phyloP scores from a whole-genome alignment of 2,888 invertebrate genomes.

The Drosophila mimica region DNA sequence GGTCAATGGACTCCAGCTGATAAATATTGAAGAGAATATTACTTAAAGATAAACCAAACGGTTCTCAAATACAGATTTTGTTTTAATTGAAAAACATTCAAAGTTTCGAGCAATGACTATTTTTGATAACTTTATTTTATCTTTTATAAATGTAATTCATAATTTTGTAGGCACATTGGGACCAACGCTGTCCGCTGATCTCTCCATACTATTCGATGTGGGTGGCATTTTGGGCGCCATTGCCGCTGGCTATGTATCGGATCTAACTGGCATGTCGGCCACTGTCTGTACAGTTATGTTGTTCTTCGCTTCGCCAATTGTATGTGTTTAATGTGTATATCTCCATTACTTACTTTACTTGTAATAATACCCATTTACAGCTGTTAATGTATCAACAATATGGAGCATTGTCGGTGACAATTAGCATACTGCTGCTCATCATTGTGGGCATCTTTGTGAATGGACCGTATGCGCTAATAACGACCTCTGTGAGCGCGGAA shows the following conservation, averaged over 20 bases:
- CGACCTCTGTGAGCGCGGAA: conserved; percentile 98
- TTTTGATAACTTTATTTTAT: background rate
- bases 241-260: conserved; percentile 93
- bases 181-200: conserved; percentile 89
- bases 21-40: background rate
- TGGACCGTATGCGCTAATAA: conserved; percentile 98
- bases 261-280: conserved; percentile 93
- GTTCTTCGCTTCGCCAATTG: conserved; percentile 92
- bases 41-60: background rate
- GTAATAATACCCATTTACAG: conserved; percentile 85
- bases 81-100: background rate
- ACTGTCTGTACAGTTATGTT: conserved; percentile 94
- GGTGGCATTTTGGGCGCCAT: conserved; percentile 97
- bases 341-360: background rate
- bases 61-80: background rate
- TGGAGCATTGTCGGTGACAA: conserved; percentile 87
- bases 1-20: background rate
- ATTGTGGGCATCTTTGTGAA: conserved; percentile 94
- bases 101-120: background rate
- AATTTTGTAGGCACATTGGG: conserved; percentile 87
- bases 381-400: conserved; percentile 91
- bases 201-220: conserved; percentile 93
- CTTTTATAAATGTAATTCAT: background rate
- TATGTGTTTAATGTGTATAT: conserved; percentile 81
- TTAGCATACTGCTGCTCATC: conserved; percentile 90